phyloP scores from a whole-genome alignment of 2,888 invertebrate genomes.

The Palloptera scutellata region DNA sequence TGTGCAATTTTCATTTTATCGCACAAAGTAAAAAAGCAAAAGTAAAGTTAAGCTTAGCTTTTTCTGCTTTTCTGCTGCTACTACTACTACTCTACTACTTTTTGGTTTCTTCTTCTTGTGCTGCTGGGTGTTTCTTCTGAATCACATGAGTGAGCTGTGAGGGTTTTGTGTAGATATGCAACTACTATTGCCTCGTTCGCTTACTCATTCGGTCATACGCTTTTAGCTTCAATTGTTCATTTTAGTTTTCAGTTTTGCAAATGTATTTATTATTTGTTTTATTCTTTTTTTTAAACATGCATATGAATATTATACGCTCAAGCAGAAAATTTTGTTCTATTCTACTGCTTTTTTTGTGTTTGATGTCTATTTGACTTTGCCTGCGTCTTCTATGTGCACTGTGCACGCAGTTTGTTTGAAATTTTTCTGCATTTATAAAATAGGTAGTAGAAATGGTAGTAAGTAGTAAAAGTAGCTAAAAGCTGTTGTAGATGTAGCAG shows the following conservation, averaged over 20 bases:
- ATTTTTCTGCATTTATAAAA: slow-evolving; percentile 12
- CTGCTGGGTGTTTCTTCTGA: no score
- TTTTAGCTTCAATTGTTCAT: neutral
- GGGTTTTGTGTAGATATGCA: no score
- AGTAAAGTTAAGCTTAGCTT: slow-evolving; percentile 54
- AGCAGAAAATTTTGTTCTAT: slow-evolving; percentile 47
- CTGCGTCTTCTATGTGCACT: slow-evolving; percentile 16
- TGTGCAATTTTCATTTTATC: slow-evolving; percentile 65
- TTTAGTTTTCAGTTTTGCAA: no score
- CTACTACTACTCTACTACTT: no score
- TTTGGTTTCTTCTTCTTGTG: no score
- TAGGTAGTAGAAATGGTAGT: slow-evolving; percentile 18
- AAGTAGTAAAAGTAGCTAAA: neutral
- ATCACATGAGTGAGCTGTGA: no score
- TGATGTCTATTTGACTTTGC: slow-evolving; percentile 17
- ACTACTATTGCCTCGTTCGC: no score
- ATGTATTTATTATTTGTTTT: no score
- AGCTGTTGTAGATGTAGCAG: no score
- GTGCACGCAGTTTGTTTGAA: slow-evolving; percentile 1
- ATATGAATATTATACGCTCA: slow-evolving; percentile 59
- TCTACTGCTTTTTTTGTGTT: slow-evolving; percentile 6
- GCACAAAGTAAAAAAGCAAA: slow-evolving; percentile 55
- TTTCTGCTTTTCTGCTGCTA: neutral
- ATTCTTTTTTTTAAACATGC: slow-evolving; percentile 49
- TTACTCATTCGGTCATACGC: slow-evolving; percentile 19